A percentile compares a stretch with the other conserved stretches of the same genome.
These are phyloP conservation scores for Abrostola tripartita DNA, from an alignment of 2,888 invertebrate genomes.

Conservation along the genomic window DNA sequence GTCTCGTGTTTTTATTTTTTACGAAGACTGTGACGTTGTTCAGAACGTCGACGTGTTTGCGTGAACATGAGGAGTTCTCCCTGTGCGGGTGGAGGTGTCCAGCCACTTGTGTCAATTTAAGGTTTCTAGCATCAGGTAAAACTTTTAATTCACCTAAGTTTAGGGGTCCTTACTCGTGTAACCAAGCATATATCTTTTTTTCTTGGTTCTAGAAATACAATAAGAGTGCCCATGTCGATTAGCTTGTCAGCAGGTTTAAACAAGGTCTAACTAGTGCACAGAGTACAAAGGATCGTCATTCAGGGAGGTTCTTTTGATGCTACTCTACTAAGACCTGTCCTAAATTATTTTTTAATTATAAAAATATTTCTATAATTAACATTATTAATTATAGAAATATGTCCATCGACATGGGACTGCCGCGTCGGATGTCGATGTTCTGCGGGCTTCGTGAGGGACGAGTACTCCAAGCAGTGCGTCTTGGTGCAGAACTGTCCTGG, in stretches of 20 bases:
- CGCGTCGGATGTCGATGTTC: slow-evolving; percentile 78
- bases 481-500: slow-evolving; percentile 76
- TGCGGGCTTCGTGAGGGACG: slow-evolving; percentile 76
- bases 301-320: no score
- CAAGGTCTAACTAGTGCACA: no score
- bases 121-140: slow-evolving; percentile 61
- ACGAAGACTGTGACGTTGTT: slow-evolving; percentile 47
- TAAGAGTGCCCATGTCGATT: no score
- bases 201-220: no score
- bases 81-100: slow-evolving; percentile 81
- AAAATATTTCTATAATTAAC: no score
- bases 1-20: slow-evolving; percentile 38
- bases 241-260: no score
- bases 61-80: slow-evolving; percentile 75
- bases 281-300: no score
- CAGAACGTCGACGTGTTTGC: slow-evolving; percentile 72
- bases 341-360: no score
- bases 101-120: slow-evolving; percentile 79
- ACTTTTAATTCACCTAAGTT: background rate
- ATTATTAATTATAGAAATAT: slow-evolving; percentile 56
- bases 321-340: no score
- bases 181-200: no score
- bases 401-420: slow-evolving; percentile 78
- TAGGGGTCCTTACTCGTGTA: no score
- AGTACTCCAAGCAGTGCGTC: slow-evolving; percentile 76